phyloP scores from a whole-genome alignment of 2,797 vertebrate genomes.

The Ptychobarbus kaznakovi region DNA sequence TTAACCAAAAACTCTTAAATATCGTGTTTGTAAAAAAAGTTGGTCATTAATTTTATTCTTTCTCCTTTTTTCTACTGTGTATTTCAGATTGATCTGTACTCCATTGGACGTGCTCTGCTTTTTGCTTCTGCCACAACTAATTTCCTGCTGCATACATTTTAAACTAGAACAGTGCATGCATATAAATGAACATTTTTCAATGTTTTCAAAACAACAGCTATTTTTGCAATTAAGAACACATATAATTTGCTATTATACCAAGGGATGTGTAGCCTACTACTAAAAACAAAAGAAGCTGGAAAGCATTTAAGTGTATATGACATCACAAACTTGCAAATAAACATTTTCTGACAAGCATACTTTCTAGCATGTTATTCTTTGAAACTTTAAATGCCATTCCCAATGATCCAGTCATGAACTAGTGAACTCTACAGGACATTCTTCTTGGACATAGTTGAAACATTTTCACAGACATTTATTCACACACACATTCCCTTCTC shows the following conservation, averaged over 20 bases:
- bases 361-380: slow-evolving; percentile 4
- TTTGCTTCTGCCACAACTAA: slow-evolving; percentile 16
- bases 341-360: not conserved
- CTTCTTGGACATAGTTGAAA: slow-evolving; percentile 2
- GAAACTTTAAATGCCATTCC: not conserved
- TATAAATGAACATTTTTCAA: not conserved
- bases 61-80: slow-evolving; percentile 6
- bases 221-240: not conserved
- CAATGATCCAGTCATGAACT: not conserved
- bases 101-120: not conserved
- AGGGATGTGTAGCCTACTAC: not conserved
- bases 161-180: not conserved
- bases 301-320: not conserved
- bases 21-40: not conserved
- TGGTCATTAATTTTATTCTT: not conserved
- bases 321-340: slow-evolving; percentile 11
- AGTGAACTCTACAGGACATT: not conserved
- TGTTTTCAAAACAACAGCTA: not conserved
- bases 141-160: slow-evolving; percentile 10
- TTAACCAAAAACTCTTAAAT: not conserved
- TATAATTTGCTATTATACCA: not conserved
- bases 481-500: not conserved
- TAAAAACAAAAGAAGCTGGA: not conserved
- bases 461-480: not conserved
- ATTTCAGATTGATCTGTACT: slow-evolving; percentile 47